Evolutionary conservation across 2,888 invertebrate species (phyloP), one percentile per base, ranked within the genome.

Genomic region (Acleris holmiana): DNA sequence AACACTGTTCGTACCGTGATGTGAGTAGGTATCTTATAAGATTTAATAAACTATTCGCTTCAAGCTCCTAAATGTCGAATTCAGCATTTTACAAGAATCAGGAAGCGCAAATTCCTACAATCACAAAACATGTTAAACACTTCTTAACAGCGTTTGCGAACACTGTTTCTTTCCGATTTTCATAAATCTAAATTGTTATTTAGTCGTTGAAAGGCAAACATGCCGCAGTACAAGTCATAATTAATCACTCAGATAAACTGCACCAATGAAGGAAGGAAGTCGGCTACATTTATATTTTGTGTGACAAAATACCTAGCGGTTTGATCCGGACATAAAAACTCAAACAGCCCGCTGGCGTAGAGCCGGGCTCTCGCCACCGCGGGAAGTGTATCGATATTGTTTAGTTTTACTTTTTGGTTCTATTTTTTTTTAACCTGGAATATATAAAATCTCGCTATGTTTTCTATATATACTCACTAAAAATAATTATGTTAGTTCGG

Each of bases 251-350:
- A 85, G 91, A 92, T 92, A 91, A 87, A 85, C 86, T 82, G 83
- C 81, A 76, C 88, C 90, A 87, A 91, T 91, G 91, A 88, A 86
- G 91, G 91, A 91, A 91, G 90, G 91, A 91, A 91, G 87, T 88
- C 75, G 78, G 87, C 87, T 80, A 89, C 89, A 85, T 92, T 91
- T 91, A 91, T 91, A 91, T 92, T 91, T 90, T 91, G 91, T 92
- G 87, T 91, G 91, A 92, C 91, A 92, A 92, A 92, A 92, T 91
- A 88, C 89, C 88, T 86, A 83, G 85, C 88, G 82, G 89, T 91
- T 91, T 91, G 91, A 91, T 90, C 89, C 89, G 88, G 86, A 88
- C 88, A 85, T 88, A 92, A 92, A 91, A 92, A 91, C 86, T 91
- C 88, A 84, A 87, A 86, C 90, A 79, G 79, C 78, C 80, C 79